These are phyloP conservation scores for Holacanthus passer DNA, from an alignment of 2,113 vertebrate genomes.

Conservation along the genomic window DNA sequence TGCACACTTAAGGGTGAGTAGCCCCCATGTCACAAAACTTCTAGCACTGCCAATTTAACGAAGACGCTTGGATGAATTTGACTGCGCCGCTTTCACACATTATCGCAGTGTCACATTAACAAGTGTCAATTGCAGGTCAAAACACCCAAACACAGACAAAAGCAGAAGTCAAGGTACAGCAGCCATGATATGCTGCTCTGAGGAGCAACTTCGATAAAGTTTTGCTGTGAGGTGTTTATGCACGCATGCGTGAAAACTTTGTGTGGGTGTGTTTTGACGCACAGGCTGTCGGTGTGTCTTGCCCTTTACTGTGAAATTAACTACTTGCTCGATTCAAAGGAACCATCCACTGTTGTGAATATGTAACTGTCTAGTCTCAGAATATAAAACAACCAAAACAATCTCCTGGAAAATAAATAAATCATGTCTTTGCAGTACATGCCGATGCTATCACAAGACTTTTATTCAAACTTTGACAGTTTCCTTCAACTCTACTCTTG, in stretches of 20 bases:
- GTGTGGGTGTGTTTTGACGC: not conserved
- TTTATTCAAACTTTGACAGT: not conserved
- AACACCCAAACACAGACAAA: not conserved
- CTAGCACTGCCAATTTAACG: not conserved
- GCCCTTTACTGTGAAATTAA: not conserved
- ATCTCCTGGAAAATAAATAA: not conserved
- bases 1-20: not conserved
- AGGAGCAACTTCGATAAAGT: not conserved
- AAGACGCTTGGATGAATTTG: not conserved
- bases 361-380: not conserved
- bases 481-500: not conserved
- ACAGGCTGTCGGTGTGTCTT: not conserved
- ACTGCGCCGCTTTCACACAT: not conserved
- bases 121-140: not conserved
- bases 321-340: not conserved
- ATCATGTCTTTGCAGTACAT: not conserved
- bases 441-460: not conserved
- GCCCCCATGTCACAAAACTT: not conserved
- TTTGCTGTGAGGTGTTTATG: not conserved
- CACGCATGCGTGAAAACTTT: not conserved
- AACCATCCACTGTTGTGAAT: not conserved
- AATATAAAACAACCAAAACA: not conserved
- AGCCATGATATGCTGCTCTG: not conserved
- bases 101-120: not conserved
- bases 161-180: not conserved